These are phyloP conservation scores for Drosophila eohydei DNA, from an alignment of 2,888 invertebrate genomes.

Conservation along the genomic window DNA sequence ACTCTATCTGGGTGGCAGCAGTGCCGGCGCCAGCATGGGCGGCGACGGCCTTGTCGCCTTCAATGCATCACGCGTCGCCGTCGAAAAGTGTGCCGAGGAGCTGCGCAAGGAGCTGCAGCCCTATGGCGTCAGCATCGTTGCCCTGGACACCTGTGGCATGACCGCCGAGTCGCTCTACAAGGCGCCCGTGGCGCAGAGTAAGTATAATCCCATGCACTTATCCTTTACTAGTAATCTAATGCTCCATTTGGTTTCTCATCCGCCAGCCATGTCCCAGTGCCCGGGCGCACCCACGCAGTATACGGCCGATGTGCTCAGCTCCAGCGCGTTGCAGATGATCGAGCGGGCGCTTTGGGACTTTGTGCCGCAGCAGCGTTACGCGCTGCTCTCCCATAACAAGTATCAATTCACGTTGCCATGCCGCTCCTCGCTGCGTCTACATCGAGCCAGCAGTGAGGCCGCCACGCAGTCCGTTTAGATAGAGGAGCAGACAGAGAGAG, in stretches of 20 bases:
- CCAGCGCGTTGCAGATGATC: constrained; percentile 87
- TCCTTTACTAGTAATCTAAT: neutral
- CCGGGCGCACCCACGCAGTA: constrained; percentile 88
- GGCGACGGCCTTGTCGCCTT: constrained; percentile 87
- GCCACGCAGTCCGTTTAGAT: constrained; percentile 73
- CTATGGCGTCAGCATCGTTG: constrained; percentile 90
- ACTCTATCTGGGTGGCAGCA: constrained; percentile 88
- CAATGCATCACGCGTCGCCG: constrained; percentile 89
- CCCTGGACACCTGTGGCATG: constrained; percentile 90
- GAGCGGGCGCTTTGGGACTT: constrained; percentile 88
- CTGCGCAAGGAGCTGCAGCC: constrained; percentile 89
- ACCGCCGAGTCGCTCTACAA: constrained; percentile 88
- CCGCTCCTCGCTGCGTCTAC: constrained; percentile 84
- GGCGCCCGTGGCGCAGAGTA: constrained; percentile 87
- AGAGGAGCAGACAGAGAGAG: neutral
- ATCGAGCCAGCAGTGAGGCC: constrained; percentile 55
- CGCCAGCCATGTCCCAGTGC: constrained; percentile 82
- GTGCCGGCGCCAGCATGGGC: constrained; percentile 66
- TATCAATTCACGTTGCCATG: constrained; percentile 85
- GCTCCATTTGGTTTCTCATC: neutral
- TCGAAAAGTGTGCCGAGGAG: constrained; percentile 92
- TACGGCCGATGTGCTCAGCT: constrained; percentile 88
- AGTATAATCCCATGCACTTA: constrained; percentile 61
- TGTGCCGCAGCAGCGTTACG: constrained; percentile 86
- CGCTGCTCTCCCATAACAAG: constrained; percentile 83